Evolutionary conservation across 2,797 vertebrate genomes (phyloP), one percentile per base, ranked within the genome.

Genomic region (Lacerta agilis): DNA sequence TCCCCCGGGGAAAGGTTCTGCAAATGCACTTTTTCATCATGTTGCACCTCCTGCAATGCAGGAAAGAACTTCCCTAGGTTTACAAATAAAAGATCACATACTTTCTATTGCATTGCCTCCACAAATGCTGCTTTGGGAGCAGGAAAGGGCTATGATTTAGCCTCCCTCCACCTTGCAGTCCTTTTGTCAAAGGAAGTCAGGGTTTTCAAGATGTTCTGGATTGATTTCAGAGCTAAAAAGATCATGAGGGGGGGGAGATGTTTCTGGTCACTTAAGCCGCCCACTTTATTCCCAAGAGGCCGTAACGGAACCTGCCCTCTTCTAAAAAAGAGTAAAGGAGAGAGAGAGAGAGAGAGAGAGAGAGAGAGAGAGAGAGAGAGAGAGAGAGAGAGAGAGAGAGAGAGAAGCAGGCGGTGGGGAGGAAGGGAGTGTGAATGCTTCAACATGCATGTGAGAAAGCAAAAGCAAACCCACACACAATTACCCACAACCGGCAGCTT

Each of bases 371-470:
- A 0, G 36, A 8, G 27, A 5, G 5, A 5, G 2, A 33, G 27
- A 49, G 64, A 23, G 67, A 10, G 27, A 1, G 38, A 2, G 38
- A 9, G 27, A 5, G 2, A 13, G n/a, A n/a, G n/a, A n/a, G n/a
- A n/a, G n/a, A n/a, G n/a, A n/a, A n/a, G n/a, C n/a, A n/a, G 1
- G 23, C 1, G 3, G 13, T 0, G 3, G n/a, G 20, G 61, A 43
- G 11, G 15, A 15, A 76, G 36, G 43, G 20, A 4, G 23, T 41
- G 4, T 4, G 23, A 27, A 1, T 13, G 15, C 15, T 8, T 17
- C 18, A 49, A 20, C 7, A 41, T 5, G 10, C 4, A 25, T 9
- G 73, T 55, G 45, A 45, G 45, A n/a, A 17, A 18, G 38, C 29
- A 58, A 18, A 33, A 18, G 3, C 27, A n/a, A 10, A 3, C 77